Evolutionary conservation across 2,888 invertebrate species (phyloP).

Genomic region (Rugalucina vietnamica): DNA sequence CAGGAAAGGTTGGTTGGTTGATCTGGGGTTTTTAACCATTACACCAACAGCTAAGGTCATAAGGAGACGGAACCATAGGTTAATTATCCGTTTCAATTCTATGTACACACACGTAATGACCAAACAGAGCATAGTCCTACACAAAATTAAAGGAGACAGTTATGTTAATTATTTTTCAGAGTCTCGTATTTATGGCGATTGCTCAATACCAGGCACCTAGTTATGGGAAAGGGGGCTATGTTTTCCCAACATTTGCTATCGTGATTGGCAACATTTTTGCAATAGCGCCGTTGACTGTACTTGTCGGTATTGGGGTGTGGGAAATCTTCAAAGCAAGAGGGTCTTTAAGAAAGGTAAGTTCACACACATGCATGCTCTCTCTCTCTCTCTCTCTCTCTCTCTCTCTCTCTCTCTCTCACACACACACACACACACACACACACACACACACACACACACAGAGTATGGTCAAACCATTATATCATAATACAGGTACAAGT

Average conservation of each 20-base stretch:
- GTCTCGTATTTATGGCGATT: constrained; percentile 58
- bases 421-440: background rate
- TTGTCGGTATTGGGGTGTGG: background rate
- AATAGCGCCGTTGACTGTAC: constrained; percentile 63
- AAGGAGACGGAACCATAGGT: too few species aligned
- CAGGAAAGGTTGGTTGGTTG: too few species aligned
- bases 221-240: constrained; percentile 66
- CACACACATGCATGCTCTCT: background rate
- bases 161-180: constrained; percentile 49
- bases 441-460: background rate
- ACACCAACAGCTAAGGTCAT: too few species aligned
- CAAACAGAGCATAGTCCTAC: too few species aligned
- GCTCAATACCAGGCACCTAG: constrained; percentile 56
- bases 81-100: too few species aligned
- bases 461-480: background rate
- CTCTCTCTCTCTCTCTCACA: too few species aligned
- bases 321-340: background rate
- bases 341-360: background rate
- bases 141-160: too few species aligned
- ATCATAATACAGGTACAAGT: too few species aligned
- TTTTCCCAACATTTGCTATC: constrained; percentile 75
- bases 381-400: background rate
- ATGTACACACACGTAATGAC: too few species aligned
- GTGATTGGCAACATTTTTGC: constrained; percentile 77
- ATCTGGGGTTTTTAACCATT: too few species aligned